Evolutionary conservation across 2,888 invertebrate species (phyloP).

Genomic region (Patella ulyssiponensis): DNA sequence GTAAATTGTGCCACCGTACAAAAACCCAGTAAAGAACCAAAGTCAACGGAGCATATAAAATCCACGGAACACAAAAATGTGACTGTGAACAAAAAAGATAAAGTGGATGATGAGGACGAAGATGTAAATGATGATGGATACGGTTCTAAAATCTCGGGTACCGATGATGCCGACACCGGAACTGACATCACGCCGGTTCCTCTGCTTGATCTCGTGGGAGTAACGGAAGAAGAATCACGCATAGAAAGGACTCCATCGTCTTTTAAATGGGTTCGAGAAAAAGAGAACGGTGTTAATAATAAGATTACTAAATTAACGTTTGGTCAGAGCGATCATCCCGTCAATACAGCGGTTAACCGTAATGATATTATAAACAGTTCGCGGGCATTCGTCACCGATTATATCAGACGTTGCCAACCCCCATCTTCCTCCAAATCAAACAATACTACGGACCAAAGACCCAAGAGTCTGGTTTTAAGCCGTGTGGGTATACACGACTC

Average conservation of each 20-base stretch:
- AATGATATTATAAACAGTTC: conserved; percentile 1
- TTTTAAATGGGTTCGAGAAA: conserved; percentile 21
- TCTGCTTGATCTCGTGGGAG: conserved; percentile 7
- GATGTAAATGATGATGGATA: conserved; percentile 32
- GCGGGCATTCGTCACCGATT: not conserved
- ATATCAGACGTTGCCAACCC: not conserved
- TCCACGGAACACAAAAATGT: too few species aligned
- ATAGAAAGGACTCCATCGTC: not conserved
- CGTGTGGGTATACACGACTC: not conserved
- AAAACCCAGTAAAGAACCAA: too few species aligned
- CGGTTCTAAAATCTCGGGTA: conserved; percentile 27
- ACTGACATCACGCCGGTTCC: conserved; percentile 14
- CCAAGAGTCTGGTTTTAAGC: not conserved
- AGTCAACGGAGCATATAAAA: too few species aligned
- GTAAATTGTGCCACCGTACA: too few species aligned
- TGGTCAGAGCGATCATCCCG: conserved; percentile 4
- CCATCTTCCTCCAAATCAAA: not conserved
- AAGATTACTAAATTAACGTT: conserved; percentile 20
- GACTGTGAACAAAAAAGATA: conserved; percentile 6
- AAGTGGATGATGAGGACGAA: conserved; percentile 19
- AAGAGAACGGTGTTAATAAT: conserved; percentile 1
- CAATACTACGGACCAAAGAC: not conserved
- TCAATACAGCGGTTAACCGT: not conserved
- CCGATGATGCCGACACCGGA: conserved; percentile 19
- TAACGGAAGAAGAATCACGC: conserved; percentile 16